phyloP scores from a whole-genome alignment of 2,797 vertebrate species.

The Zenarchopterus dispar region DNA sequence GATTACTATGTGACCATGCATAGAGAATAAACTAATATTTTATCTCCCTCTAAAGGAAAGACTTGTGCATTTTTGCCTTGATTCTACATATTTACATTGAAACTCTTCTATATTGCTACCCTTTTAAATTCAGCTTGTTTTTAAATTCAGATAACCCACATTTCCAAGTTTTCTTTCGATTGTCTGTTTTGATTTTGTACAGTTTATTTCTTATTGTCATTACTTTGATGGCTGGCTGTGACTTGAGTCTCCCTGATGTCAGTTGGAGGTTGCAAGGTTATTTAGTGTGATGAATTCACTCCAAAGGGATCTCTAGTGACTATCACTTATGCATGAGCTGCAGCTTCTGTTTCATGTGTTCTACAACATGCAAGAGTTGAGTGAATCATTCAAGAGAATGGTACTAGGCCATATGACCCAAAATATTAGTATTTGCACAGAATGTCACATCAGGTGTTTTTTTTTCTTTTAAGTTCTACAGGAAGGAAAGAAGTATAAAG shows the following conservation, averaged over 20 bases:
- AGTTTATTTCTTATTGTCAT: constrained; percentile 8
- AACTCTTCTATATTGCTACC: background rate
- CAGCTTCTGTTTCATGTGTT: constrained; percentile 63
- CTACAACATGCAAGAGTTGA: constrained; percentile 31
- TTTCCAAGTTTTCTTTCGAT: background rate
- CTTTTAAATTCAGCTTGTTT: constrained; percentile 7
- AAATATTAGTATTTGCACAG: no score
- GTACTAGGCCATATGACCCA: background rate
- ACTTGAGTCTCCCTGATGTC: constrained; percentile 38
- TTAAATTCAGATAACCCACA: background rate
- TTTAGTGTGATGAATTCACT: constrained; percentile 47
- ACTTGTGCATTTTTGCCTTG: no score
- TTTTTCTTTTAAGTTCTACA: no score
- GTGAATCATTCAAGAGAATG: constrained; percentile 20
- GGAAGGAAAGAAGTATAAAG: background rate
- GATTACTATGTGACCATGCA: constrained; percentile 18
- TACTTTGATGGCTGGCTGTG: background rate
- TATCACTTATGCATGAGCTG: constrained; percentile 59
- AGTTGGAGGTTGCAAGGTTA: constrained; percentile 54
- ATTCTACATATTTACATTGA: background rate
- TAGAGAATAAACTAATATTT: constrained; percentile 23
- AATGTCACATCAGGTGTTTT: no score
- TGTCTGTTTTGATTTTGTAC: background rate
- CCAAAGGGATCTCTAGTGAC: constrained; percentile 30
- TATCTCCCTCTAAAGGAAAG: constrained; percentile 3